phyloP scores from a whole-genome alignment of 2,113 vertebrate genomes.

The Callorhinus ursinus region DNA sequence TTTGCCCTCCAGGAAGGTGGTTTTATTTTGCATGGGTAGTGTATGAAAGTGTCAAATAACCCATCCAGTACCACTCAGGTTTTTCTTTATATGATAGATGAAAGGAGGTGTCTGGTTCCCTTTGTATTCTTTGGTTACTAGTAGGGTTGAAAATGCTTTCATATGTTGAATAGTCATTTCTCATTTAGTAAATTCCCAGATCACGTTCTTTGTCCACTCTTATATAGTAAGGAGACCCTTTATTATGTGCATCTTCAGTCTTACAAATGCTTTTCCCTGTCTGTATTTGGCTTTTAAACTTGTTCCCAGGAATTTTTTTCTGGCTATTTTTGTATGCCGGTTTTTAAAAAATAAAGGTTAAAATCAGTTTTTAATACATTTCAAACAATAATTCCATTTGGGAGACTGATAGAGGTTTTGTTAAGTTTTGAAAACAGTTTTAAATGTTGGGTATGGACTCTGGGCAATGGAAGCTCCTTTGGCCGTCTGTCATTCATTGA shows the following conservation, averaged over 20 bases:
- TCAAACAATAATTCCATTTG: neutral
- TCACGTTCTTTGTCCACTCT: neutral
- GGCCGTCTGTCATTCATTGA: neutral
- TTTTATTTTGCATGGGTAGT: neutral
- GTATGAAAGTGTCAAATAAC: neutral
- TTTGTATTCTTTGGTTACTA: slow-evolving; percentile 10
- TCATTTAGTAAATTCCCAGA: neutral
- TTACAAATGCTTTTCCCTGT: slow-evolving; percentile 21
- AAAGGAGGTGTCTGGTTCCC: neutral
- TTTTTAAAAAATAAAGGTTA: slow-evolving; percentile 8
- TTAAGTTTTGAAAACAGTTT: neutral
- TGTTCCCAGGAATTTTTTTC: neutral
- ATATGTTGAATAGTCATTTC: neutral
- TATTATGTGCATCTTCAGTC: neutral
- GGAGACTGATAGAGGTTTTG: neutral
- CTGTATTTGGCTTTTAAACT: neutral
- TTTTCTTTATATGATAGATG: slow-evolving; percentile 39
- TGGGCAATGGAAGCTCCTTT: neutral
- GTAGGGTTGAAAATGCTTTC: neutral
- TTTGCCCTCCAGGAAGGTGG: neutral
- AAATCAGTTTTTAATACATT: slow-evolving; percentile 47
- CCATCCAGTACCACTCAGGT: neutral
- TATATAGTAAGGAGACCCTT: neutral
- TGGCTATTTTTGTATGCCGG: neutral
- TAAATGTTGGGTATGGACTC: slow-evolving; percentile 18